Percentiles rank a stretch among this genome's conserved stretches.
Conservation (phyloP, 2,888 invertebrate genomes). For the Eupeodes latifasciatus region DNA sequence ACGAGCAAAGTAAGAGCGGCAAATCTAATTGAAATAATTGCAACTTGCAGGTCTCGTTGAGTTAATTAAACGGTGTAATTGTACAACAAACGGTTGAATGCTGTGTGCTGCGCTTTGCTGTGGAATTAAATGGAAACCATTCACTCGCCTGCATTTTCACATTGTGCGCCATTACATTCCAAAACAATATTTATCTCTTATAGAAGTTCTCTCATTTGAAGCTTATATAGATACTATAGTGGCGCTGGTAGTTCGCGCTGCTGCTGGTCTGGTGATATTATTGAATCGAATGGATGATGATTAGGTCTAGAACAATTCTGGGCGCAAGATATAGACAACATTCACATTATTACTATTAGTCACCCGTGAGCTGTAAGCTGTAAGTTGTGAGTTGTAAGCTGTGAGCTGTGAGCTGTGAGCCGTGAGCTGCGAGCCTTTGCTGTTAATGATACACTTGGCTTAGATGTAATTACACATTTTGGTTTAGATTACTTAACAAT, state of each 20-base stretch:
- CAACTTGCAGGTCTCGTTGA: conserved; percentile 80
- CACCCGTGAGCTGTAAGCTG: conserved; percentile 42
- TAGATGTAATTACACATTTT: conserved; percentile 68
- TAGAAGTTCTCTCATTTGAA: neutral
- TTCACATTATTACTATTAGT: conserved; percentile 54
- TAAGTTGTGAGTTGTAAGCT: too few relatives aligned
- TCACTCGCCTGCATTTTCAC: conserved; percentile 39
- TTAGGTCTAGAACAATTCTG: conserved; percentile 54
- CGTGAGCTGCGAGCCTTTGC: conserved; percentile 15
- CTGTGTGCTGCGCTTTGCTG: neutral
- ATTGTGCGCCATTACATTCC: conserved; percentile 56
- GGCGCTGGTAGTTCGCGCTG: neutral
- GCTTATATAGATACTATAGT: too few relatives aligned
- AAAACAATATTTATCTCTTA: conserved; percentile 38
- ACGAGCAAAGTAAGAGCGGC: conserved; percentile 25
- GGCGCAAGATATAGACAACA: conserved; percentile 25
- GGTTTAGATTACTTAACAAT: conserved; percentile 72
- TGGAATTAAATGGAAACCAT: conserved; percentile 70
- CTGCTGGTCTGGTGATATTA: conserved; percentile 1
- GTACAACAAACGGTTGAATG: conserved; percentile 77
- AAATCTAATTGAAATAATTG: conserved; percentile 84
- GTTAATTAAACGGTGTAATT: conserved; percentile 84
- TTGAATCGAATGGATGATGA: conserved; percentile 31
- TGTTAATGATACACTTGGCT: conserved; percentile 64
- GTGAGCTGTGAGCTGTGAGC: too few relatives aligned